Evolutionary conservation across 2,113 vertebrate species (phyloP).

Genomic region (Myotis davidii): DNA sequence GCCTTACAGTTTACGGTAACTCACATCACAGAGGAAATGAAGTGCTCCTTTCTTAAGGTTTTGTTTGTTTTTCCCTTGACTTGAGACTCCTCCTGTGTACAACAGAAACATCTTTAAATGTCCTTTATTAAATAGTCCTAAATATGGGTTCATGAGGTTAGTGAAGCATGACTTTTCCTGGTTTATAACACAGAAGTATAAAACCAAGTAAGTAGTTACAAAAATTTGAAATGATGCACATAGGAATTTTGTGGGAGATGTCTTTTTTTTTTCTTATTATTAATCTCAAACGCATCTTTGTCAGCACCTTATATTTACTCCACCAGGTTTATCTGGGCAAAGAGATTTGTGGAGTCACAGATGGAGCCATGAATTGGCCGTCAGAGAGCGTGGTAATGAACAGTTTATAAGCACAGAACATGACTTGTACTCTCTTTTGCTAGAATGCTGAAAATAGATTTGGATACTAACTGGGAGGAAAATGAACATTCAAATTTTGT

Average conservation of each 20-base stretch:
- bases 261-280: fast-evolving
- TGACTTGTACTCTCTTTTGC: conserved; percentile 65
- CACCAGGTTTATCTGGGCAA: conserved; percentile 42
- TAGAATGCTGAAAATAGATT: conserved; percentile 59
- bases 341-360: conserved; percentile 56
- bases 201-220: background rate
- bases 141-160: background rate
- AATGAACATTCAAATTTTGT: conserved; percentile 68
- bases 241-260: background rate
- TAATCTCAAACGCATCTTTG: background rate
- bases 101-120: background rate
- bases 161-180: background rate
- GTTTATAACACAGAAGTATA: background rate
- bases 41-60: background rate
- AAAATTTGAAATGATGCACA: background rate
- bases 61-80: background rate
- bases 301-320: conserved; percentile 53
- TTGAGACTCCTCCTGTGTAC: background rate
- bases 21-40: background rate
- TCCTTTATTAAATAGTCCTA: background rate
- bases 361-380: conserved; percentile 64
- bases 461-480: conserved; percentile 70
- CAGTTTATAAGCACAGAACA: conserved; percentile 75
- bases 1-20: background rate
- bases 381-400: conserved; percentile 66